phyloP scores from a whole-genome alignment of 37 sponge, comb jelly and placozoan genomes.

The Ianthella basta region DNA sequence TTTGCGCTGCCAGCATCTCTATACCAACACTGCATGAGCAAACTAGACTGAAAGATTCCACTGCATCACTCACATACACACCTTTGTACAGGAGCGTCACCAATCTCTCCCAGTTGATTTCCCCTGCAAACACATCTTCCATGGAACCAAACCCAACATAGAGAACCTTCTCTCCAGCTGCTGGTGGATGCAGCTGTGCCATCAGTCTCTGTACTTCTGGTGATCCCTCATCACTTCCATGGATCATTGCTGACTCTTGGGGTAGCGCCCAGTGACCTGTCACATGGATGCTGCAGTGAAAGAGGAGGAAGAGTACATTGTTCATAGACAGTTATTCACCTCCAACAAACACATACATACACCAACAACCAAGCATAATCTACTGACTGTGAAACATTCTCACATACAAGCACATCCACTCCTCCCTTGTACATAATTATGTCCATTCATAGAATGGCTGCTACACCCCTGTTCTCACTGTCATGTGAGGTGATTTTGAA shows the following conservation, averaged over 20 bases:
- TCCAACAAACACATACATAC: no score
- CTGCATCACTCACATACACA: conserved; percentile 1
- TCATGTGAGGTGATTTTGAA: no score
- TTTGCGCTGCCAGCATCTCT: no score
- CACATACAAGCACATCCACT: no score
- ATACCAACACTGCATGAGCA: no score
- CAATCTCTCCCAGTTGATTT: conserved; percentile 39
- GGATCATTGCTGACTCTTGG: neutral
- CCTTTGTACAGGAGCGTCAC: conserved; percentile 35
- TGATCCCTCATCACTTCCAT: neutral
- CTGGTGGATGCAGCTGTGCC: neutral
- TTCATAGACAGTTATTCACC: no score
- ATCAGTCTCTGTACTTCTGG: neutral
- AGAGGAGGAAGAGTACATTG: neutral
- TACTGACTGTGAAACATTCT: no score
- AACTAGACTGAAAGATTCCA: no score
- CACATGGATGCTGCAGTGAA: conserved; percentile 41
- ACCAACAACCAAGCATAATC: no score
- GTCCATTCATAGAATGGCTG: no score
- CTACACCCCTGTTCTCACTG: no score
- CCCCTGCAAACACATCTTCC: conserved; percentile 38
- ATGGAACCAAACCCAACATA: conserved; percentile 75
- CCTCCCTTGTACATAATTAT: no score
- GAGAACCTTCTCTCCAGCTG: conserved; percentile 2
- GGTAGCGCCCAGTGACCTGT: conserved; percentile 51